Evolutionary conservation across 2,888 invertebrate species (phyloP), one percentile per base, ranked within the genome.

Genomic region (Plusia festucae): DNA sequence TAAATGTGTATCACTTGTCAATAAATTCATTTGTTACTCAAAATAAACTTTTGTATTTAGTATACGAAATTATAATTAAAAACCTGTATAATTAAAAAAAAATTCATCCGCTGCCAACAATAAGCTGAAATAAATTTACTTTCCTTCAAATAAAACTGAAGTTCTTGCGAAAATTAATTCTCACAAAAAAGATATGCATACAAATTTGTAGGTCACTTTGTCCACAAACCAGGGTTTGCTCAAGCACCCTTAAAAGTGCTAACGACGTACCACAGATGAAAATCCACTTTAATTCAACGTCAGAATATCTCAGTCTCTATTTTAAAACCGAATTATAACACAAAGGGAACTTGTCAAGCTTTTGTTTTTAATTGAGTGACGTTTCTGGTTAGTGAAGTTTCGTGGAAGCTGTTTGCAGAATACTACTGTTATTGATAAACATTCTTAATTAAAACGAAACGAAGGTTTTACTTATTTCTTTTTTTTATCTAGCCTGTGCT

Each of bases 221-320:
- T 77, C 69, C 60, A 53, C 59, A 52, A 53, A 69, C 30, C 74
- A 54, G 60, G 65, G 76, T 73, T 73, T 65, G 60, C 61, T 73
- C 64, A 68, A 84, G 78, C 57, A 59, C 73, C 52, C 84, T 85
- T 55, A 61, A 73, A 51, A 64, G 76, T 79, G 78, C 83, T 85
- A 86, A 86, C 85, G 83, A 86, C 77, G 67, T 71, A 57, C 68
- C 74, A 75, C 81, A 83, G 83, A 85, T 83, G 85, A 82, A 82
- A 79, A 76, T 73, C 78, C 81, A 70, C 83, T 80, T 70, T 51
- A 56, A 59, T 60, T 55, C 75, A 73, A 49, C 70, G 73, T 54
- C 55, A 73, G 68, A 76, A 79, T 74, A 77, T 76, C 77, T 78
- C 76, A 71, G 74, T 77, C 66, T 81, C 82, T 79, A 81, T 77